Percentiles rank a stretch among this genome's conserved stretches.
Conservation (phyloP, 2,888 invertebrate species). For the Hirtodrosophila confusa region DNA sequence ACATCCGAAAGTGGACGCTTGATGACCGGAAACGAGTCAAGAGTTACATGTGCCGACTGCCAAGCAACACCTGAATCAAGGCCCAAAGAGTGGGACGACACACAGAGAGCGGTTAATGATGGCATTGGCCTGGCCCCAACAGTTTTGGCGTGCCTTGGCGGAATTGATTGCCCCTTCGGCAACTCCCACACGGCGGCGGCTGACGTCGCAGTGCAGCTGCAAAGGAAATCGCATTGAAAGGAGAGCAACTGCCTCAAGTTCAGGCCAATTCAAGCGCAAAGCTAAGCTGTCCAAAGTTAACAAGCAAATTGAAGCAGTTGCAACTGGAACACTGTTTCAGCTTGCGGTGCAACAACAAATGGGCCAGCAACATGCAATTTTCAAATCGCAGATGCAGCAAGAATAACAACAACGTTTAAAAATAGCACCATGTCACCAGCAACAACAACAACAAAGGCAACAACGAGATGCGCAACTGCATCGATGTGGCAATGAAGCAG, state of each 20-base stretch:
- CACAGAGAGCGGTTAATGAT: slow-evolving; percentile 27
- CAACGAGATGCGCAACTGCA: slow-evolving; percentile 35
- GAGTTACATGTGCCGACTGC: slow-evolving; percentile 51
- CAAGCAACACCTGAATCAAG: slow-evolving; percentile 55
- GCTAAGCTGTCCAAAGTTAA: slow-evolving; percentile 53
- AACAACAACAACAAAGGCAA: slow-evolving; percentile 34
- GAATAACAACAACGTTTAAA: slow-evolving; percentile 58
- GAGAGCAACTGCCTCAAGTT: slow-evolving; percentile 41
- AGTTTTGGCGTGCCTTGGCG: slow-evolving; percentile 45
- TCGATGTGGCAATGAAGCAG: slow-evolving; percentile 70
- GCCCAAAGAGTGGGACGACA: neutral
- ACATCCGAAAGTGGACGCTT: slow-evolving; percentile 71
- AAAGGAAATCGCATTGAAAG: slow-evolving; percentile 3
- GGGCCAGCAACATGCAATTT: slow-evolving; percentile 66
- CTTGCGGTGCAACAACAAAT: slow-evolving; percentile 44
- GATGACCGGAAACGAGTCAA: slow-evolving; percentile 76
- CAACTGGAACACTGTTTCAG: slow-evolving; percentile 18
- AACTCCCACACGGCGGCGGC: slow-evolving; percentile 52
- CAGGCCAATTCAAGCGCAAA: slow-evolving; percentile 70
- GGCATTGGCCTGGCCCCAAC: slow-evolving; percentile 33
- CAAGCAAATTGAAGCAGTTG: slow-evolving; percentile 46
- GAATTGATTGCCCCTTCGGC: slow-evolving; percentile 56
- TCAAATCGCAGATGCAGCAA: slow-evolving; percentile 58
- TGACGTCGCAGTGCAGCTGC: slow-evolving; percentile 46
- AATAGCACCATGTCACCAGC: slow-evolving; percentile 73